phyloP scores from a whole-genome alignment of 2,797 vertebrate species.

The Masticophis lateralis region DNA sequence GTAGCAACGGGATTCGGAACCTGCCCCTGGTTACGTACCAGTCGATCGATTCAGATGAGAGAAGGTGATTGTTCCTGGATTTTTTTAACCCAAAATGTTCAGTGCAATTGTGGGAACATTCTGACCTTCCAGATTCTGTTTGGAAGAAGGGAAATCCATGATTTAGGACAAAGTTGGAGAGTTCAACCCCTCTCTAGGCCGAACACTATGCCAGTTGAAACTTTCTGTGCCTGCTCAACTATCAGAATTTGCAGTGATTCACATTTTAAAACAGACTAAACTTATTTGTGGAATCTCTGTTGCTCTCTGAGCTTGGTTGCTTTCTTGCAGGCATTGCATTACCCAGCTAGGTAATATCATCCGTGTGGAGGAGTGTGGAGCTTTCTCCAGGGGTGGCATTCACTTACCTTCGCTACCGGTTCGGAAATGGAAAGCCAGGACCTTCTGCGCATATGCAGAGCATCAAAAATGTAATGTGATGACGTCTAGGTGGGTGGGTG shows the following conservation, averaged over 20 bases:
- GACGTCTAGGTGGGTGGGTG: too few relatives aligned
- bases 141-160: not conserved
- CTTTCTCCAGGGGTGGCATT: too few relatives aligned
- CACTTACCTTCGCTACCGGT: too few relatives aligned
- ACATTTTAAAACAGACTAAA: not conserved
- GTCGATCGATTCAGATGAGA: not conserved
- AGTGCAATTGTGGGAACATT: not conserved
- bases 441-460: too few relatives aligned
- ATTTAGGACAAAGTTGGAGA: not conserved
- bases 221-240: not conserved
- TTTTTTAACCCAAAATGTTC: not conserved
- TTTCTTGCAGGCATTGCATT: too few relatives aligned
- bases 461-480: too few relatives aligned
- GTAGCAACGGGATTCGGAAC: too few relatives aligned
- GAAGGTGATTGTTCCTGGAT: not conserved
- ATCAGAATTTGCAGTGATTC: not conserved
- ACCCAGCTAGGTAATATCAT: too few relatives aligned
- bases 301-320: not conserved
- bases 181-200: not conserved
- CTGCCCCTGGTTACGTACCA: too few relatives aligned
- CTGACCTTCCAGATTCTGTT: not conserved
- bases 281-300: not conserved
- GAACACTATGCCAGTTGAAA: not conserved
- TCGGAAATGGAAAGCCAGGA: too few relatives aligned
- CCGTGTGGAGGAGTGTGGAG: too few relatives aligned